These are phyloP conservation scores for Progne subis DNA, from an alignment of 2,113 vertebrate genomes.

Conservation along the genomic window DNA sequence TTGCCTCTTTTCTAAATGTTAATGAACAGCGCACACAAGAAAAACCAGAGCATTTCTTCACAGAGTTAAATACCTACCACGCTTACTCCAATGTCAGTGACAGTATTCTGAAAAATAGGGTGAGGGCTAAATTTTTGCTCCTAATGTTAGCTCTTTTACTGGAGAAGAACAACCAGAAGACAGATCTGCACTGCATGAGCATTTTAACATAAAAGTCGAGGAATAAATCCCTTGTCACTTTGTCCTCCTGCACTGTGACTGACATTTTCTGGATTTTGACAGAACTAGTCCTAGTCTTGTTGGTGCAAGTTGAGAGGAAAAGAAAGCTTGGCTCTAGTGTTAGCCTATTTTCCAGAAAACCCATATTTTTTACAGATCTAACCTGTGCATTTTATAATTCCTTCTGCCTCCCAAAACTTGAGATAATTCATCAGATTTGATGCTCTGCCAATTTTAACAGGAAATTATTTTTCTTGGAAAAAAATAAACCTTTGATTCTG, in stretches of 20 bases:
- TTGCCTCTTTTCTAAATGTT: conserved; percentile 3
- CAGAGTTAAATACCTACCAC: neutral
- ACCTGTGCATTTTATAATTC: neutral
- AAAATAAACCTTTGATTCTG: neutral
- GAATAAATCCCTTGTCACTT: neutral
- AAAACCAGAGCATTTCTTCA: neutral
- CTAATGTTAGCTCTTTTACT: neutral
- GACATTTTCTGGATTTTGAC: neutral
- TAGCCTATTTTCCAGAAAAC: neutral
- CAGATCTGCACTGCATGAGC: neutral
- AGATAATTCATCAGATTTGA: neutral
- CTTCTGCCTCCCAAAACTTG: neutral
- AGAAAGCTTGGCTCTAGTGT: neutral
- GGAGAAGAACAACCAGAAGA: neutral
- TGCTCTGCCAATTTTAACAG: neutral
- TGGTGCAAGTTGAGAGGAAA: neutral
- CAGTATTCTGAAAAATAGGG: neutral
- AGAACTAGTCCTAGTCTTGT: neutral
- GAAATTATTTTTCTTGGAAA: neutral
- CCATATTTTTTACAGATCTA: neutral
- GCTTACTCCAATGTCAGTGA: neutral
- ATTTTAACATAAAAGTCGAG: neutral
- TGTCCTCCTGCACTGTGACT: neutral
- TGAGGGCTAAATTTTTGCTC: neutral
- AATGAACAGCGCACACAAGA: neutral